phyloP scores from a whole-genome alignment of 2,797 vertebrate species.

The Trachurus trachurus region DNA sequence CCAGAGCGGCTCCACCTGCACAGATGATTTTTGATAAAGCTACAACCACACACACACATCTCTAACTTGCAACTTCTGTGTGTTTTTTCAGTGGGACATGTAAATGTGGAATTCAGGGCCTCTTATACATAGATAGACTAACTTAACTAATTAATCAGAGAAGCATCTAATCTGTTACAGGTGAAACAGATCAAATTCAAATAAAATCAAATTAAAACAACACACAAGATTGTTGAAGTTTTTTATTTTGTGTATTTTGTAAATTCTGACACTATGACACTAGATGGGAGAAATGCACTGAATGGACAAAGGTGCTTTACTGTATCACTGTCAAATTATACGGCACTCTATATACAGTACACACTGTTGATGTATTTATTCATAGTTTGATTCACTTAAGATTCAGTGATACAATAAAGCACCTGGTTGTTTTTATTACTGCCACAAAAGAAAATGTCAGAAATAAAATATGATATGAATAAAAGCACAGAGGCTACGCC shows the following conservation, averaged over 20 bases:
- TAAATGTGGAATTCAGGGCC: slow-evolving; percentile 28
- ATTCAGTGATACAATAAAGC: no score
- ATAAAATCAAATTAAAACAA: neutral
- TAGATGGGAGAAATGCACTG: no score
- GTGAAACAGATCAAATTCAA: slow-evolving; percentile 36
- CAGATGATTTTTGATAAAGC: slow-evolving; percentile 31
- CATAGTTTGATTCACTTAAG: no score
- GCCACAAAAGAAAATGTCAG: slow-evolving; percentile 8
- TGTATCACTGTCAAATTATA: no score
- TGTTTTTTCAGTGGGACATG: slow-evolving; percentile 10
- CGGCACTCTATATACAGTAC: no score
- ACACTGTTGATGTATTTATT: no score
- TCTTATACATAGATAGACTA: slow-evolving; percentile 3
- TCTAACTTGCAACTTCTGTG: slow-evolving; percentile 34
- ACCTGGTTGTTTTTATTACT: no score
- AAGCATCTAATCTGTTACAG: slow-evolving; percentile 25
- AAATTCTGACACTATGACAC: slow-evolving; percentile 23
- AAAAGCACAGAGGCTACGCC: neutral
- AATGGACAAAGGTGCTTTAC: no score
- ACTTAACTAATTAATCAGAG: slow-evolving; percentile 16
- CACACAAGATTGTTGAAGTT: no score
- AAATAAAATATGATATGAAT: slow-evolving; percentile 8
- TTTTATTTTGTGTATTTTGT: slow-evolving; percentile 19
- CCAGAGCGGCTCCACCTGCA: slow-evolving; percentile 32
- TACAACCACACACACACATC: neutral